Evolutionary conservation across 2,113 vertebrate species (phyloP).

Genomic region (Cyprinus carpio): DNA sequence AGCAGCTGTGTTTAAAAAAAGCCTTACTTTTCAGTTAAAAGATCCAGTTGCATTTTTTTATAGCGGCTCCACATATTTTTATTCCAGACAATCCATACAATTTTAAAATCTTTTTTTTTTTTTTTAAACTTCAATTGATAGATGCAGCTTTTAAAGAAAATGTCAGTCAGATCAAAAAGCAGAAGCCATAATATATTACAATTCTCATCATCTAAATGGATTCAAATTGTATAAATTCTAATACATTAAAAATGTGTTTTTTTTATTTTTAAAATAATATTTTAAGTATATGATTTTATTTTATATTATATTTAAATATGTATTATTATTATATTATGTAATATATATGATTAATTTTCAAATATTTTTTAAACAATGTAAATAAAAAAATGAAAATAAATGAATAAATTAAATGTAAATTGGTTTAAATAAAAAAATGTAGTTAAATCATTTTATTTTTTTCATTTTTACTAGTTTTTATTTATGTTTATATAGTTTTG

Average conservation of each 20-base stretch:
- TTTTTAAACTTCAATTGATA: not conserved
- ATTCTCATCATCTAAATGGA: not conserved
- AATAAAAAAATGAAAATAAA: no score
- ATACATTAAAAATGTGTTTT: not conserved
- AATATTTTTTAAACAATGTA: no score
- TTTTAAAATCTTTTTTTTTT: not conserved
- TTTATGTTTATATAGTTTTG: no score
- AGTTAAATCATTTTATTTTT: no score
- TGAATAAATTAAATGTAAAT: not conserved
- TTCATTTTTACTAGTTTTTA: no score
- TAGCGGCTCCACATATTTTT: not conserved
- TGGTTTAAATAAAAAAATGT: not conserved
- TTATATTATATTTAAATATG: not conserved
- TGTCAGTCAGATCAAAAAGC: not conserved
- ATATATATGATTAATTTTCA: not conserved
- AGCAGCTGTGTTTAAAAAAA: not conserved
- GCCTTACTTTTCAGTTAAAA: not conserved
- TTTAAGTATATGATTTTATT: not conserved
- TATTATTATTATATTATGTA: not conserved
- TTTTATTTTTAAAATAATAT: not conserved
- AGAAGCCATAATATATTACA: not conserved
- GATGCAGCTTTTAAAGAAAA: not conserved
- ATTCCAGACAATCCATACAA: not conserved
- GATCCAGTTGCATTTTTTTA: not conserved
- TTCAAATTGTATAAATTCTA: not conserved